Evolutionary conservation across 2,113 vertebrate species (phyloP).

Genomic region (Progne subis): DNA sequence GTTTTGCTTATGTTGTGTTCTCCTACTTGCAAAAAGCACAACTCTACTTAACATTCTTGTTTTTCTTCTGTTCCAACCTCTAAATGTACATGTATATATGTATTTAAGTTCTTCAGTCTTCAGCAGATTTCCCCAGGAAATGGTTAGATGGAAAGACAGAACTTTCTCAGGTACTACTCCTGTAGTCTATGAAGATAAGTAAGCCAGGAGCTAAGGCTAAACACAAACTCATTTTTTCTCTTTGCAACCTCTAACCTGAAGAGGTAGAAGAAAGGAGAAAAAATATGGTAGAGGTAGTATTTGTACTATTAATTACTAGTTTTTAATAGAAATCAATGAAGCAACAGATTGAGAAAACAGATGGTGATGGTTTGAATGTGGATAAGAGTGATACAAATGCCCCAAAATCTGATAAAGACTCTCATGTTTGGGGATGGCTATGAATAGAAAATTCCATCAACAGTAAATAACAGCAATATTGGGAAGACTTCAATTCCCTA

Average conservation of each 20-base stretch:
- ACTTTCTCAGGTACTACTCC: not conserved
- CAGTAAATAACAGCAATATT: not conserved
- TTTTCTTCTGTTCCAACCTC: not conserved
- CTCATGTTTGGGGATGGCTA: not conserved
- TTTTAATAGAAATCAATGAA: not conserved
- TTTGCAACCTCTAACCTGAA: not conserved
- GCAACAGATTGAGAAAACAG: not conserved
- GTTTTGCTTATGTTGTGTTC: not conserved
- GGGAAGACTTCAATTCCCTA: not conserved
- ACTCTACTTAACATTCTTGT: not conserved
- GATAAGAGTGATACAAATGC: not conserved
- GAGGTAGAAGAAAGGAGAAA: not conserved
- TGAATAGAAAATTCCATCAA: not conserved
- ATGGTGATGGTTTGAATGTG: not conserved
- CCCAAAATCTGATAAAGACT: not conserved
- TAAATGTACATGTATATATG: accelerated
- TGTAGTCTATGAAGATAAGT: not conserved
- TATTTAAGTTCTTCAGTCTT: not conserved
- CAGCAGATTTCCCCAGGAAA: not conserved
- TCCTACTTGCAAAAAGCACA: not conserved
- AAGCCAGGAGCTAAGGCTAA: not conserved
- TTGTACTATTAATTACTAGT: not conserved
- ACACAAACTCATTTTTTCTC: not conserved
- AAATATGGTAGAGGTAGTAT: not conserved
- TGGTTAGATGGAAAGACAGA: not conserved